A percentile compares a stretch with the other conserved stretches of the same genome.
Conservation (phyloP, 2,888 invertebrate genomes). For the Melolontha melolontha region DNA sequence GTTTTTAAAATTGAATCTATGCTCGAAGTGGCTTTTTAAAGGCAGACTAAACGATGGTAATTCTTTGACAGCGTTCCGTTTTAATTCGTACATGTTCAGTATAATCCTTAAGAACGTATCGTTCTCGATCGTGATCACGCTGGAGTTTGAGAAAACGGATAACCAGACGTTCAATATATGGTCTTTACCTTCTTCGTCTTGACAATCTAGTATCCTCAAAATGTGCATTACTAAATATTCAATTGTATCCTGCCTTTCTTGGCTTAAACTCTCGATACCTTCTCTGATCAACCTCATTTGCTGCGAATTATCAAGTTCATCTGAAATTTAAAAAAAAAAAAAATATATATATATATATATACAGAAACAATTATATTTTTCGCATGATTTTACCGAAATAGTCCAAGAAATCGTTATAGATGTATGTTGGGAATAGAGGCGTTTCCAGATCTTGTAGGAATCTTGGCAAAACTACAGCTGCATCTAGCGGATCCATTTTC, state of each 20-base stretch:
- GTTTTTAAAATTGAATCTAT: neutral
- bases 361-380: conserved; percentile 1
- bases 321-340: conserved; percentile 33
- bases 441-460: conserved; percentile 93
- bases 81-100: conserved; percentile 20
- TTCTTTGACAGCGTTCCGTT: neutral
- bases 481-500: conserved; percentile 65
- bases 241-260: conserved; percentile 56
- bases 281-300: conserved; percentile 51
- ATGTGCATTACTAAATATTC: conserved; percentile 57
- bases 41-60: conserved; percentile 11
- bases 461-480: conserved; percentile 89
- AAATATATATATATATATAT: no score
- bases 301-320: conserved; percentile 45
- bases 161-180: conserved; percentile 57
- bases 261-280: conserved; percentile 44
- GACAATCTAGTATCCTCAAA: conserved; percentile 52
- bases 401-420: conserved; percentile 65
- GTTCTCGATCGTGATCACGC: conserved; percentile 15
- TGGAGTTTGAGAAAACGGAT: conserved; percentile 44
- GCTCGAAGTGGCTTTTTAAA: conserved; percentile 5
- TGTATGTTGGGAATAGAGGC: conserved; percentile 83
- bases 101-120: conserved; percentile 20
- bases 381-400: conserved; percentile 75
- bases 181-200: conserved; percentile 53